These are phyloP conservation scores for Geotrupes spiniger DNA, from an alignment of 2,888 invertebrate species.

Conservation along the genomic window DNA sequence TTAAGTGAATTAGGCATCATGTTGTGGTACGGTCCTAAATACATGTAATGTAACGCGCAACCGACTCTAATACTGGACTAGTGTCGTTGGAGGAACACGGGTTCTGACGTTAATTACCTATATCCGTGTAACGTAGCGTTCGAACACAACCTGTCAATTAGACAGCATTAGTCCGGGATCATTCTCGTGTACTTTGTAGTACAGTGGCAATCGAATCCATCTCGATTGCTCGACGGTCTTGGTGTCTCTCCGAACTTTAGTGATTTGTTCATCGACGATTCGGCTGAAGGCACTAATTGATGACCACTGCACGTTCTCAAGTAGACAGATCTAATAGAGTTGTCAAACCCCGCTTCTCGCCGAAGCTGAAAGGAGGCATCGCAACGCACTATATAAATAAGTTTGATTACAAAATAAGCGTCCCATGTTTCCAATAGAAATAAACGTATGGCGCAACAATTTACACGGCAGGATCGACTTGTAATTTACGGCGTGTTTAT, in stretches of 20 bases:
- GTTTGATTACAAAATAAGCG: no score
- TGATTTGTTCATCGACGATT: conserved; percentile 43
- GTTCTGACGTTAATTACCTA: conserved; percentile 53
- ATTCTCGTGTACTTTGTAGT: conserved; percentile 30
- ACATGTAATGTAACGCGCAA: conserved; percentile 47
- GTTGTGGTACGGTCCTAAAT: conserved; percentile 35
- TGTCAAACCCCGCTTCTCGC: no score
- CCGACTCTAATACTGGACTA: conserved; percentile 40
- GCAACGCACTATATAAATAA: no score
- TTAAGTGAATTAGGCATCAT: conserved; percentile 27
- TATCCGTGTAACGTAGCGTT: conserved; percentile 50
- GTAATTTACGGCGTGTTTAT: conserved; percentile 3
- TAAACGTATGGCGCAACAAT: neutral
- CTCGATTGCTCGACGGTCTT: conserved; percentile 25
- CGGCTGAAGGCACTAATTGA: conserved; percentile 49
- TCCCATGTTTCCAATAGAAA: no score
- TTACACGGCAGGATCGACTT: conserved; percentile 1
- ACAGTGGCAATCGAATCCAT: conserved; percentile 28
- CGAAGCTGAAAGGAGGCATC: no score
- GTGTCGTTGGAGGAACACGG: conserved; percentile 44
- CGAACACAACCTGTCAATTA: conserved; percentile 53
- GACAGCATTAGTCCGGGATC: conserved; percentile 46
- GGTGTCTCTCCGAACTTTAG: conserved; percentile 34
- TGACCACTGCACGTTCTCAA: conserved; percentile 45
- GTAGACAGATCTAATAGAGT: conserved; percentile 50